Percentiles rank a stretch among this genome's conserved stretches.
These are phyloP conservation scores for Propithecus coquereli DNA, from an alignment of 2,113 vertebrate genomes.

Conservation along the genomic window DNA sequence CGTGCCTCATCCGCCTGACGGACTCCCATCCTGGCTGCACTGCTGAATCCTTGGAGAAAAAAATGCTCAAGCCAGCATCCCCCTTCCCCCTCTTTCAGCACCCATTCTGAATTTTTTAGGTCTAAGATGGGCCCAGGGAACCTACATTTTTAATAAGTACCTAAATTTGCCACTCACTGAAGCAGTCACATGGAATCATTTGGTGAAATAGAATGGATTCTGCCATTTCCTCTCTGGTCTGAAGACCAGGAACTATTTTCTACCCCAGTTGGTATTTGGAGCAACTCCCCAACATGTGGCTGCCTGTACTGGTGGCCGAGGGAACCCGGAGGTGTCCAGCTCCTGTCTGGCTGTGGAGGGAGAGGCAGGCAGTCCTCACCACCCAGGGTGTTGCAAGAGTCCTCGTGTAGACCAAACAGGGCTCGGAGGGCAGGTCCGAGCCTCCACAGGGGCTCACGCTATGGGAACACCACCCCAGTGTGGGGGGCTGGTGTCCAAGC, in stretches of 20 bases:
- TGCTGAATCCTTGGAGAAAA: too few species aligned
- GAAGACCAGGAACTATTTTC: background rate
- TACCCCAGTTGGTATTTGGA: background rate
- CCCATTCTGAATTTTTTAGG: background rate
- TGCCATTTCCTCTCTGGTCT: background rate
- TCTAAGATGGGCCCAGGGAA: background rate
- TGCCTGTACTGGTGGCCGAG: background rate
- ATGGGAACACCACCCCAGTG: background rate
- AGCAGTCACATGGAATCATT: rapidly evolving
- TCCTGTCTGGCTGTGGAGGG: background rate
- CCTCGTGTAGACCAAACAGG: background rate
- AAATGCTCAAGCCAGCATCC: too few species aligned
- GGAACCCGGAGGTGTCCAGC: background rate
- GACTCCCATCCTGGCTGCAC: too few species aligned
- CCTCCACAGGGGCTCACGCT: rapidly evolving
- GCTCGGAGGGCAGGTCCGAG: background rate
- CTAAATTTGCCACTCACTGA: background rate
- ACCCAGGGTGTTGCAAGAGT: background rate
- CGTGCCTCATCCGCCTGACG: background rate
- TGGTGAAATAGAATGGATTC: background rate
- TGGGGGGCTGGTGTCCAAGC: background rate
- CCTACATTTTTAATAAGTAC: background rate
- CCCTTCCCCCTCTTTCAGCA: too few species aligned
- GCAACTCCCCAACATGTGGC: background rate
- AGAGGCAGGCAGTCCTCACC: background rate